Evolutionary conservation across 2,888 invertebrate species (phyloP), one percentile per base, ranked within the genome.

Genomic region (Andrena praecox): DNA sequence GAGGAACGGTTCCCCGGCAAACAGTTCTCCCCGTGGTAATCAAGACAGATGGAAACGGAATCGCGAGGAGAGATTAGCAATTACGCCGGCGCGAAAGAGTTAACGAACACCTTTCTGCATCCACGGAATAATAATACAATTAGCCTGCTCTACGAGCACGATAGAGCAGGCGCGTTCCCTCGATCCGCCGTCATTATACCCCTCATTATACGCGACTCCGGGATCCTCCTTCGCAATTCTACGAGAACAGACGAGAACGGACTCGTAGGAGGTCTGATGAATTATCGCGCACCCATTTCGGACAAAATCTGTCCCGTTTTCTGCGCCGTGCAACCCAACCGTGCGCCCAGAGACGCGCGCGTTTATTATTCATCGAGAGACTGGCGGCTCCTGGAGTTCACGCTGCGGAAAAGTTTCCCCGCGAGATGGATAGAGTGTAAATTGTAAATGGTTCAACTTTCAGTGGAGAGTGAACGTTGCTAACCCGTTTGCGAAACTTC

Each of bases 51-150:
- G 80, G 71, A 71, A 80, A 72, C 62, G 62, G 71, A 67, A 68
- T 77, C 66, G 66, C 70, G 35, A 42, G 8, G 35, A n/a, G 60
- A 56, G 79, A 79, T 79, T 79, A 64, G 79, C 64, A 77, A 80
- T 80, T 77, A 66, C 59, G 48, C 33, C 16, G 27, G 27, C 7
- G 31, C 6, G 52, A 50, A 77, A 52, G 60, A 35, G 27, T 52
- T n/a, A 70, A 64, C 69, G 35, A 24, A 59, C 20, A 69, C 79
- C 48, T 79, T 59, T 64, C 80, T 52, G 60, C 69, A 33, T 79
- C 68, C 50, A 33, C 10, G 79, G 31, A n/a, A 60, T 70, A 77
- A 80, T 66, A 77, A 80, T 60, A 67, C 54, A 52, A 79, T 73
- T 66, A 66, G 24, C 64, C 20, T 24, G 42, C 4, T 8, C 10